Conservation (phyloP, 2,888 invertebrate species). For the Metacarcinus magister region DNA sequence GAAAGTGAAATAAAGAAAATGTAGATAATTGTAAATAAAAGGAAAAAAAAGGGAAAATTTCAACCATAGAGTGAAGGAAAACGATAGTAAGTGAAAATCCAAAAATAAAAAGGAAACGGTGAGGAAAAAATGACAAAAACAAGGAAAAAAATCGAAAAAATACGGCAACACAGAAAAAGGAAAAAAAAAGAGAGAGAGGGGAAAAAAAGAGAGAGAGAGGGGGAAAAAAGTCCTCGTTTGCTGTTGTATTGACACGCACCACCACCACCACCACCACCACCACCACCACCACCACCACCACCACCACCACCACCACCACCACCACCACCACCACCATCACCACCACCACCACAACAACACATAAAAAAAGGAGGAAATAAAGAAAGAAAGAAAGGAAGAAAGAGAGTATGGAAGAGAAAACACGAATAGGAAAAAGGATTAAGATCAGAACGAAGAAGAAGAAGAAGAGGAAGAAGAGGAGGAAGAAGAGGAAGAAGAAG, state of each 20-base stretch:
- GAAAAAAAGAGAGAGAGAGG: background rate
- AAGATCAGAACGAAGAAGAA: no score
- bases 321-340: background rate
- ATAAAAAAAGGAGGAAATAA: background rate
- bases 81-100: background rate
- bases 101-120: background rate
- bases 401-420: no score
- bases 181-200: background rate
- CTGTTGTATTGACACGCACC: background rate
- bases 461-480: no score
- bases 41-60: background rate
- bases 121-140: background rate
- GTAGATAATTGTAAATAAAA: background rate
- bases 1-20: background rate
- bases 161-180: background rate
- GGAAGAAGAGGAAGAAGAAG: no score
- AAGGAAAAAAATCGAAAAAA: background rate
- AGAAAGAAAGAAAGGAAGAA: background rate
- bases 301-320: background rate
- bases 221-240: background rate
- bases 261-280: background rate
- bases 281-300: background rate
- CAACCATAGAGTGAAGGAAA: background rate
- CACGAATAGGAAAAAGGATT: no score
- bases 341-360: background rate